phyloP scores from a whole-genome alignment of 1,140 invertebrate species.

The Ips nitidus region DNA sequence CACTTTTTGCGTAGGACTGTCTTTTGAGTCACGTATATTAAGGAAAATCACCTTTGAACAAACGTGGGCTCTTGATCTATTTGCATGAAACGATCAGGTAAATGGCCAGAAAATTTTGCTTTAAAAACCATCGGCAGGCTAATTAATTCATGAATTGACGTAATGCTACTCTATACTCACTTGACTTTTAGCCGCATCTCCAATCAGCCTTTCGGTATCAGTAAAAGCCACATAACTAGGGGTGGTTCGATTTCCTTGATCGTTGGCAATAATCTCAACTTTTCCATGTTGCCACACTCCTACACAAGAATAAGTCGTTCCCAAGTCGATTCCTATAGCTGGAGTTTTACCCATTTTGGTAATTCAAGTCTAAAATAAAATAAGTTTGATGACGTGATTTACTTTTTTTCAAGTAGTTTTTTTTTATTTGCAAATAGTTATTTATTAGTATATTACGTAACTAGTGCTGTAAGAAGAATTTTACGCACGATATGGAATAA shows the following conservation, averaged over 20 bases:
- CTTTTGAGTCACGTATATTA: too few species aligned
- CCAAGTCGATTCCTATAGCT: conserved; percentile 78
- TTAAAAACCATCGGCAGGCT: background rate
- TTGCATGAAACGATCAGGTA: background rate
- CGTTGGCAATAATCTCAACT: conserved; percentile 42
- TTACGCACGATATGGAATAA: too few species aligned
- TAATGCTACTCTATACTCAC: conserved; percentile 53
- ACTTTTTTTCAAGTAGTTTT: too few species aligned
- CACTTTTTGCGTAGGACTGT: too few species aligned
- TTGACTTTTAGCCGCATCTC: conserved; percentile 95
- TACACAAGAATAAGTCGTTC: too few species aligned
- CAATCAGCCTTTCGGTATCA: conserved; percentile 93
- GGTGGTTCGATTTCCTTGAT: conserved; percentile 95
- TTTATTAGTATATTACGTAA: too few species aligned
- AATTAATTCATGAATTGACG: background rate
- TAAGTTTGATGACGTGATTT: too few species aligned
- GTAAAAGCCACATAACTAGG: conserved; percentile 97
- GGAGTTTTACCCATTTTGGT: conserved; percentile 71
- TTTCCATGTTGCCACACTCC: too few species aligned
- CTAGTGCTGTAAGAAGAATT: too few species aligned
- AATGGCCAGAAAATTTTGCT: background rate
- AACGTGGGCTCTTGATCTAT: background rate
- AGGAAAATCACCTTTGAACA: too few species aligned
- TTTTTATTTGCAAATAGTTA: too few species aligned
- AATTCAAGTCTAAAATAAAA: conserved; percentile 2